Evolutionary conservation across 2,888 invertebrate species (phyloP), one percentile per base, ranked within the genome.

Genomic region (Carcina quercana): DNA sequence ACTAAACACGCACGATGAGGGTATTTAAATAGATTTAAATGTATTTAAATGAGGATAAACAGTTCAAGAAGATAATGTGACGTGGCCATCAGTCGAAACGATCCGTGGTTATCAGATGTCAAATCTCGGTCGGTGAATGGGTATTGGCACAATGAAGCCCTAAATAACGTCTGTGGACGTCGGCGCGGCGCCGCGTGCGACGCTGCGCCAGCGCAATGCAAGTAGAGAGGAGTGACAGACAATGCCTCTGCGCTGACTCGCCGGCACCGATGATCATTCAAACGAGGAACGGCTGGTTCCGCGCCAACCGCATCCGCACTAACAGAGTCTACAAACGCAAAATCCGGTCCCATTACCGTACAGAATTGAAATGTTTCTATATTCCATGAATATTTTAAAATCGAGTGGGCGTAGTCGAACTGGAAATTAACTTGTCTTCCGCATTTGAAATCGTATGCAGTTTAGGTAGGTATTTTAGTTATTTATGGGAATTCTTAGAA

Each of bases 81-180:
- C 69, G 62, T 57, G 61, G n/a, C 53, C 70, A 76, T 76, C 79
- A 73, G 72, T 79, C 76, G 65, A 52, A 60, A 64, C 62, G 62
- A 69, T 74, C 68, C 53, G 30, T 35, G 52, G 60, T 68, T 80
- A 80, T 80, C 80, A 58, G 50, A 48, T 59, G 66, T 75, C 67
- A 66, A 69, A 80, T 79, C 79, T 57, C 51, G 49, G 53, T 52
- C 50, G n/a, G n/a, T 63, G 65, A 69, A 65, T 66, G 58, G 56
- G 45, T 45, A 50, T 50, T 57, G 71, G 70, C 64, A 82, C 82
- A 82, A 82, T 82, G 76, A 79, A 65, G 70, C 73, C 56, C 59
- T 82, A 82, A 82, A 82, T 82, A 76, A 82, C 74, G 59, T 59
- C 50, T 35, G 52, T 25, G 56, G 70, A 68, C 63, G 78, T 79